Percentiles rank a stretch among this genome's conserved stretches.
Evolutionary conservation across 2,888 invertebrate genomes (phyloP).

Genomic region (Pyralis farinalis): DNA sequence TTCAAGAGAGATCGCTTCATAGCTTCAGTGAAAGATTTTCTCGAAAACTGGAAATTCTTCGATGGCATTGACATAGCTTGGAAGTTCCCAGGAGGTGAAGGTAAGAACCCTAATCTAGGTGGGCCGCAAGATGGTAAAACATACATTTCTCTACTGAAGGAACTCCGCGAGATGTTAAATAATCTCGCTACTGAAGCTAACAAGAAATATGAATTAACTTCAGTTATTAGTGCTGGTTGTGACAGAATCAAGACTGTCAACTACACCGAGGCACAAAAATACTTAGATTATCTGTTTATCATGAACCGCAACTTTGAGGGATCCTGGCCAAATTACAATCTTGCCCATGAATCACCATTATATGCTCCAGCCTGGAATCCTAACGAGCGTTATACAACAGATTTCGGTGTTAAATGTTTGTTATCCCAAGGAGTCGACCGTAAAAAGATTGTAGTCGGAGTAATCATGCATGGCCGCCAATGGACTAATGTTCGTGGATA

Average conservation of each 20-base stretch:
- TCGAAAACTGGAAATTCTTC: constrained; percentile 74
- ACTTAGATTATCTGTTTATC: constrained; percentile 74
- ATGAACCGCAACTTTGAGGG: constrained; percentile 77
- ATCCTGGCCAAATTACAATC: constrained; percentile 70
- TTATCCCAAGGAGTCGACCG: constrained; percentile 69
- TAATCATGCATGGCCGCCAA: constrained; percentile 73
- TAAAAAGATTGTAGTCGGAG: constrained; percentile 68
- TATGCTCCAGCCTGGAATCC: constrained; percentile 67
- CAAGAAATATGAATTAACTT: constrained; percentile 68
- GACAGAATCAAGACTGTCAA: constrained; percentile 75
- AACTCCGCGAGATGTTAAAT: constrained; percentile 66
- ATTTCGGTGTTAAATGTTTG: constrained; percentile 67
- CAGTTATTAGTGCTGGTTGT: constrained; percentile 75
- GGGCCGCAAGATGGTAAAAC: constrained; percentile 63
- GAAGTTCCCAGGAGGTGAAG: constrained; percentile 77
- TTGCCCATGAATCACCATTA: constrained; percentile 65
- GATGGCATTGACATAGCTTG: constrained; percentile 75
- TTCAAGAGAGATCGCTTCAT: constrained; percentile 64
- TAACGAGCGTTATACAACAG: constrained; percentile 73
- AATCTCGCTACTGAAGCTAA: constrained; percentile 61
- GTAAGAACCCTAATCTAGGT: constrained; percentile 68
- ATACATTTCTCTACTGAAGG: constrained; percentile 65
- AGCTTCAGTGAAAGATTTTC: constrained; percentile 67
- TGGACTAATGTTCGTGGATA: constrained; percentile 70
- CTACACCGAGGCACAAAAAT: constrained; percentile 66